Evolutionary conservation across 2,113 vertebrate species (phyloP), one percentile per base, ranked within the genome.

Genomic region (Axis porcinus): DNA sequence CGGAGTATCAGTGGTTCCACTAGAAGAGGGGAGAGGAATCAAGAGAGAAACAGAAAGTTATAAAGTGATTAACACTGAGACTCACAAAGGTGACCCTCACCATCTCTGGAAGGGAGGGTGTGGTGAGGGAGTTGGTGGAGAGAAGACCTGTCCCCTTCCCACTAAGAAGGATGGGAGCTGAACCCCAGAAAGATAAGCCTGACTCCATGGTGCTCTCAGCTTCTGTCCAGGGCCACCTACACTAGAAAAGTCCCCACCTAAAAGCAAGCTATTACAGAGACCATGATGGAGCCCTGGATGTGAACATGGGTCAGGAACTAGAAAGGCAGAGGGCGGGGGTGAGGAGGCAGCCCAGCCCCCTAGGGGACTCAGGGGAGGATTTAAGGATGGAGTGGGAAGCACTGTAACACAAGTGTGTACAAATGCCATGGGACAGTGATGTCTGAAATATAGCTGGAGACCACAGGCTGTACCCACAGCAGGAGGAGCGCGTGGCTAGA

Each of bases 401-500:
- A 7, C 45, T 43, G 16, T 21, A 11, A 64, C 3, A 54, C 47
- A 86, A 4, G 28, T 19, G 1, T 21, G 6, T 28, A 2, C 16
- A 36, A 36, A 12, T 0, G 11, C 28, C 76, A 50, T 5, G 1
- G 76, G 86, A 52, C 40, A 19, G 45, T 2, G 4, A 13, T 6
- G 27, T 27, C 19, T 36, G 76, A 81, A 82, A 19, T 3, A 25
- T 4, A 81, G 36, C 70, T 30, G 78, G 10, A 45, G 13, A 10
- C 27, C 8, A 0, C 11, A 58, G 64, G 30, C 28, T 45, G 25
- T 4, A 15, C 17, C 33, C 83, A 33, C 7, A 30, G 25, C 33
- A 23, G 67, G 21, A 90, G n/a, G 40, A 1, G 1, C 33, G 11
- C 17, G 0, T 7, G 57, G 40, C 62, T 25, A 1, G 12, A 16